These are phyloP conservation scores for Urosaurus nigricauda DNA, from an alignment of 2,797 vertebrate species.

Conservation along the genomic window DNA sequence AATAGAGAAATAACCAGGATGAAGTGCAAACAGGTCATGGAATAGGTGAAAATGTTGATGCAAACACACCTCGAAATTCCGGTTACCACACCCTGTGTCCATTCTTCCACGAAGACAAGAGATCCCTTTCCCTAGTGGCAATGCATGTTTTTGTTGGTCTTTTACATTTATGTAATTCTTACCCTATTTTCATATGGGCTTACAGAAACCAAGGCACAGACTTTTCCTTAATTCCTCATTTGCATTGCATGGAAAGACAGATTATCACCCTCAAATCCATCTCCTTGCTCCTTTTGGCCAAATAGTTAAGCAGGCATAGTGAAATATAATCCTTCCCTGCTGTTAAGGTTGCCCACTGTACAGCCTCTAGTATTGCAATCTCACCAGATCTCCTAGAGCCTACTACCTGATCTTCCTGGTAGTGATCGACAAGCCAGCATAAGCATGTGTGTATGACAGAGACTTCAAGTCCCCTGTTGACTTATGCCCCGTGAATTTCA, in stretches of 20 bases:
- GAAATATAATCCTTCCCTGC: constrained; percentile 39
- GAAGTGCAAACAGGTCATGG: neutral
- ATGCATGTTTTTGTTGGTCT: neutral
- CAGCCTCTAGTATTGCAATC: constrained; percentile 37
- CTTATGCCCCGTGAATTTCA: too few relatives aligned
- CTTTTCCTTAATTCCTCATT: constrained; percentile 8
- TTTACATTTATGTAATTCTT: neutral
- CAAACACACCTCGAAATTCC: neutral
- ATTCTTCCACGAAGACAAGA: neutral
- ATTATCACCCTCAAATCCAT: neutral
- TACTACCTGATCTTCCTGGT: neutral
- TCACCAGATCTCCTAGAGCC: neutral
- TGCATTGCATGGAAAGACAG: neutral
- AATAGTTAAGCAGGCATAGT: constrained; percentile 1
- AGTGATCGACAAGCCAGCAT: neutral
- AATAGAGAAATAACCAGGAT: neutral
- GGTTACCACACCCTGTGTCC: too few relatives aligned
- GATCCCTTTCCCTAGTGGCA: too few relatives aligned
- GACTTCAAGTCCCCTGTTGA: too few relatives aligned
- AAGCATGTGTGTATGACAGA: too few relatives aligned
- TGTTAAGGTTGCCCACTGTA: constrained; percentile 1
- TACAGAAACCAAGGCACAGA: neutral
- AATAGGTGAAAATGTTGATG: neutral
- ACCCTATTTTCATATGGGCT: neutral
- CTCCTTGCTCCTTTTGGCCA: constrained; percentile 24